A percentile compares a stretch with the other conserved stretches of the same genome.
Evolutionary conservation across 35 echinoderm and acorn worm species (phyloP).

Genomic region (Ptychodera flava): DNA sequence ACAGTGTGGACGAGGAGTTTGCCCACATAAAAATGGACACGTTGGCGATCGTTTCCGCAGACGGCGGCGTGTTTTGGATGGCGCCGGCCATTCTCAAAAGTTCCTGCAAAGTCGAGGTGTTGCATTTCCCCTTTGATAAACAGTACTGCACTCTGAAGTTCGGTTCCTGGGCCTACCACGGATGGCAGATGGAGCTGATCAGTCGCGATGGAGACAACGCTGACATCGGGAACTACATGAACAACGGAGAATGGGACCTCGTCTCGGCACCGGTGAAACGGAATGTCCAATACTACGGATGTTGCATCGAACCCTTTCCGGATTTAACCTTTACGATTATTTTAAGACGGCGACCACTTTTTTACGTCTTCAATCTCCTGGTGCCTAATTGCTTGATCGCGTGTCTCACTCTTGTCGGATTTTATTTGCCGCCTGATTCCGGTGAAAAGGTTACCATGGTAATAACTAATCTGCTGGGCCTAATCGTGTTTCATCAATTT

Average conservation of each 20-base stretch:
- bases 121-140: constrained; percentile 91
- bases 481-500: constrained; percentile 92
- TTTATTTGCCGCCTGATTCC: constrained; percentile 83
- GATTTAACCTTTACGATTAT: constrained; percentile 81
- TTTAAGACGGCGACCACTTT: constrained; percentile 75
- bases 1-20: constrained; percentile 65
- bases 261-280: constrained; percentile 70
- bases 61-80: constrained; percentile 72
- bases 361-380: constrained; percentile 91
- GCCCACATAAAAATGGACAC: constrained; percentile 36
- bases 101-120: constrained; percentile 70
- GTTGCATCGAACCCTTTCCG: constrained; percentile 58
- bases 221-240: constrained; percentile 54
- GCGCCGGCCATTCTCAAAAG: constrained; percentile 84
- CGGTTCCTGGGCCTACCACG: constrained; percentile 91
- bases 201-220: constrained; percentile 19
- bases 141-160: constrained; percentile 86
- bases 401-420: constrained; percentile 79
- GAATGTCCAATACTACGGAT: constrained; percentile 64
- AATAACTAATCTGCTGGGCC: constrained; percentile 82
- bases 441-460: constrained; percentile 85
- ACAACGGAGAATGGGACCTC: constrained; percentile 87
- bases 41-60: constrained; percentile 56
- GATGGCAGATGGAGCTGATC: constrained; percentile 67
- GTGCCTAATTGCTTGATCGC: constrained; percentile 81